Base-by-base conservation (phyloP, 2,888 invertebrate species). In the Epsilonema sp. region DNA sequence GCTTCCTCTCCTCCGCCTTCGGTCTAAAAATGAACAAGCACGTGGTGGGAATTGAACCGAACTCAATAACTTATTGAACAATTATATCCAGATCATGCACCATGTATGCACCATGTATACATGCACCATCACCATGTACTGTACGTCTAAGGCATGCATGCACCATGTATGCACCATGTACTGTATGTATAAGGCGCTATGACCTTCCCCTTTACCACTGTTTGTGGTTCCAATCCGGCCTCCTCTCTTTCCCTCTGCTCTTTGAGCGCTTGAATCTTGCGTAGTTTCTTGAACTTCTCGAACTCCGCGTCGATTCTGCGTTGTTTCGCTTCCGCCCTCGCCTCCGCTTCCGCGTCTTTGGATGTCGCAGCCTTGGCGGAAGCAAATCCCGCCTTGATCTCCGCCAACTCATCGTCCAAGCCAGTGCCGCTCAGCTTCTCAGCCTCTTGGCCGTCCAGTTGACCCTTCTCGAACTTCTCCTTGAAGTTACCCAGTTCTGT, bases 401-500 rank as follows among this genome's bases (percentile, higher is more conserved):
- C 56, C 45, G 58, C 58, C 22, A 63, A 50, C 26, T 50, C 50
- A 3, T 42, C 47, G 46, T 48, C 48, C 45, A 59, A 56, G 41
- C 55, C 55, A 47, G 56, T 56, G 41, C 51, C 11, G 58, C 54
- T 42, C 55, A 56, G 43, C 55, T 56, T n/a, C 50, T 51, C 13
- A 43, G 37, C 23, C 42, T 49, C 31, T 26, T 44, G 41, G 45
- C 49, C 2, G 2, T 53, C 31, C 3, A 41, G 24, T 11, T 50
- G 54, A 44, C 57, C 54, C 41, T 59, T 57, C 49, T 63, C 63
- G 50, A 63, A 63, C 24, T 53, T 48, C 37, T 62, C 61, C 46
- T 63, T 63, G 54, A 62, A 58, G 26, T 55, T 53, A 49, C 55
- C 56, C 45, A 62, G 50, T 31, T 58, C 61, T 58, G n/a, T n/a